phyloP scores from a whole-genome alignment of 2,888 invertebrate genomes.

The Eupeodes luniger region DNA sequence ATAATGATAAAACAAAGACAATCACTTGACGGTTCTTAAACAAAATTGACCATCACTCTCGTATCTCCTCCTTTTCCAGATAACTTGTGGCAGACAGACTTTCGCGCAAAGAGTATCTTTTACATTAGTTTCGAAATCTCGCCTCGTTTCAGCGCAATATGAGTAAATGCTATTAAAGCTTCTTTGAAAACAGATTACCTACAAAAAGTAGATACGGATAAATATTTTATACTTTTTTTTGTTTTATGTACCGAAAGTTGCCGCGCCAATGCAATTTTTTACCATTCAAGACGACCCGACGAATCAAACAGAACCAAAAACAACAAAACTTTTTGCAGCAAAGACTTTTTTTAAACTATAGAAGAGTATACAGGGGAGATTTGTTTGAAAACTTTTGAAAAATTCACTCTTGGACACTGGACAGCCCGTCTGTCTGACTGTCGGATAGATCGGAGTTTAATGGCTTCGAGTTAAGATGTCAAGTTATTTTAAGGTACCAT shows the following conservation, averaged over 20 bases:
- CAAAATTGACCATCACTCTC: slow-evolving; percentile 20
- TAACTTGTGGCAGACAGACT: slow-evolving; percentile 53
- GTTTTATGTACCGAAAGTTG: slow-evolving; percentile 29
- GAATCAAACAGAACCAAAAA: slow-evolving; percentile 43
- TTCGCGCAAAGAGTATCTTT: slow-evolving; percentile 56
- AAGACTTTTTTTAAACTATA: slow-evolving; percentile 23
- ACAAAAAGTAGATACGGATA: slow-evolving; percentile 41
- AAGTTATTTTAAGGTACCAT: slow-evolving; percentile 40
- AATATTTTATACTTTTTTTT: slow-evolving; percentile 7
- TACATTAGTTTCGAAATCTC: slow-evolving; percentile 58
- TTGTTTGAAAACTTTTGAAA: slow-evolving; percentile 37
- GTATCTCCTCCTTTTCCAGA: slow-evolving; percentile 11
- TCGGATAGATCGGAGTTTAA: slow-evolving; percentile 36
- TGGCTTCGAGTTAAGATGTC: slow-evolving; percentile 21
- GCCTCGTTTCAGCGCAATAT: slow-evolving; percentile 61
- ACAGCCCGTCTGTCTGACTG: neutral
- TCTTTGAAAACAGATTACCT: slow-evolving; percentile 61
- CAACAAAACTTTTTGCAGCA: slow-evolving; percentile 56
- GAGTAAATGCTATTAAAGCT: slow-evolving; percentile 20
- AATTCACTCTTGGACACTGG: slow-evolving; percentile 59
- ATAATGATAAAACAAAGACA: neutral
- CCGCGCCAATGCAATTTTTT: slow-evolving; percentile 31
- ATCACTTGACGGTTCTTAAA: slow-evolving; percentile 31
- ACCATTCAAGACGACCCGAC: slow-evolving; percentile 52
- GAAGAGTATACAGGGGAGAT: slow-evolving; percentile 8